A percentile compares a stretch with the other conserved stretches of the same genome.
Conservation (phyloP, 2,888 invertebrate genomes). For the Amorpha juglandis region DNA sequence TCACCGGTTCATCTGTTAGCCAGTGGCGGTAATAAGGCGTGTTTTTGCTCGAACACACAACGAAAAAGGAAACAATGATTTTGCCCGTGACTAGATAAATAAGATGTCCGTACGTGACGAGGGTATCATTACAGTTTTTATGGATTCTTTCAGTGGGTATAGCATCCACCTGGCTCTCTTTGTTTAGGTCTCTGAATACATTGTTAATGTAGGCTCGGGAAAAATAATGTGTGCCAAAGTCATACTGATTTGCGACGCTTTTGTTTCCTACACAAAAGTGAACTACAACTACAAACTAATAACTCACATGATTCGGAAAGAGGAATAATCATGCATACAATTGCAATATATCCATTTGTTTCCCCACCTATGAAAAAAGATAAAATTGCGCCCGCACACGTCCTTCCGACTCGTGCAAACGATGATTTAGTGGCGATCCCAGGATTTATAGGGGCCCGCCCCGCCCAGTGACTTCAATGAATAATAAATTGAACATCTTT, state of each 20-base stretch:
- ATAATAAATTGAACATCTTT: constrained; percentile 81
- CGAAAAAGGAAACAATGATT: constrained; percentile 80
- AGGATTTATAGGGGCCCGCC: constrained; percentile 73
- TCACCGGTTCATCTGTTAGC: constrained; percentile 75
- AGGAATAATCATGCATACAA: constrained; percentile 36
- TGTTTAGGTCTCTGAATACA: constrained; percentile 67
- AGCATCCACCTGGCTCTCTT: constrained; percentile 70
- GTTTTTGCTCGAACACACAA: constrained; percentile 69
- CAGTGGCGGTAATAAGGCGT: constrained; percentile 72
- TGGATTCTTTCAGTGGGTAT: constrained; percentile 72
- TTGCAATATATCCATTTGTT: constrained; percentile 60
- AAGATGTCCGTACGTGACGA: constrained; percentile 80
- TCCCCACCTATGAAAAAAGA: constrained; percentile 59
- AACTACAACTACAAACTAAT: constrained; percentile 11
- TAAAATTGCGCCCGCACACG: constrained; percentile 63
- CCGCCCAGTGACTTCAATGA: constrained; percentile 75
- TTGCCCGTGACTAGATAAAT: constrained; percentile 81
- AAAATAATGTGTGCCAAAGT: constrained; percentile 46
- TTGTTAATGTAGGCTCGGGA: constrained; percentile 62
- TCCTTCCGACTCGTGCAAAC: constrained; percentile 64
- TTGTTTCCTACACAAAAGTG: neutral
- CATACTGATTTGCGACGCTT: constrained; percentile 40
- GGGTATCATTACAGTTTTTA: constrained; percentile 80
- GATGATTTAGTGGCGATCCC: constrained; percentile 78
- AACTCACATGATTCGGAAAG: constrained; percentile 23